Conservation (phyloP, 2,113 vertebrate species). For the Motacilla alba region DNA sequence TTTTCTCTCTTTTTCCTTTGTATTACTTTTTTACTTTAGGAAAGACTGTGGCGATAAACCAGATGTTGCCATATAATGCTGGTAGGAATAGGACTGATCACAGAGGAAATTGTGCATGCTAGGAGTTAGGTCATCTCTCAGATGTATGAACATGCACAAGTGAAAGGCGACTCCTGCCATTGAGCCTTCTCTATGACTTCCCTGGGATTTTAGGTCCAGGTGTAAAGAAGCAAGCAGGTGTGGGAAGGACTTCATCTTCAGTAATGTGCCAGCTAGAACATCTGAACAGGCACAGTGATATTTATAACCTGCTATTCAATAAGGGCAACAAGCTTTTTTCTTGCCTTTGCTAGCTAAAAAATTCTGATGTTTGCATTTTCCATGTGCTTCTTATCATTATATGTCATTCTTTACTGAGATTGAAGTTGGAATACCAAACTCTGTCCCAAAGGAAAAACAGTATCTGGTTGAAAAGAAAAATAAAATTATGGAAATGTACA, state of each 20-base stretch:
- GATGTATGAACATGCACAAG: not conserved
- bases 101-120: not conserved
- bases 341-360: not conserved
- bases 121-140: not conserved
- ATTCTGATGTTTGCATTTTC: not conserved
- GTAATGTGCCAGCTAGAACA: not conserved
- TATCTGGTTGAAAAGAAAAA: not conserved
- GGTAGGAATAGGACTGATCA: not conserved
- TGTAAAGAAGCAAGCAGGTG: slow-evolving; percentile 2
- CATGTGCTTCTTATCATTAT: not conserved
- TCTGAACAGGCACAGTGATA: not conserved
- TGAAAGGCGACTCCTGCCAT: not conserved
- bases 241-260: not conserved
- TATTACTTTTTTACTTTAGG: not conserved
- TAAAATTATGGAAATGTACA: not conserved
- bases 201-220: not conserved
- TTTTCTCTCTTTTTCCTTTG: not conserved
- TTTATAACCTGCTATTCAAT: not conserved
- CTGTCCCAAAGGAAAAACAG: not conserved
- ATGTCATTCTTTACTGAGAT: not conserved
- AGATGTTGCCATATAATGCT: not conserved
- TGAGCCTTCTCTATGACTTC: not conserved
- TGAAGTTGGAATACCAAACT: not conserved
- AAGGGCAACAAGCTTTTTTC: not conserved
- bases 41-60: not conserved